Conservation (phyloP, 2,113 vertebrate species). For the Cygnus atratus region DNA sequence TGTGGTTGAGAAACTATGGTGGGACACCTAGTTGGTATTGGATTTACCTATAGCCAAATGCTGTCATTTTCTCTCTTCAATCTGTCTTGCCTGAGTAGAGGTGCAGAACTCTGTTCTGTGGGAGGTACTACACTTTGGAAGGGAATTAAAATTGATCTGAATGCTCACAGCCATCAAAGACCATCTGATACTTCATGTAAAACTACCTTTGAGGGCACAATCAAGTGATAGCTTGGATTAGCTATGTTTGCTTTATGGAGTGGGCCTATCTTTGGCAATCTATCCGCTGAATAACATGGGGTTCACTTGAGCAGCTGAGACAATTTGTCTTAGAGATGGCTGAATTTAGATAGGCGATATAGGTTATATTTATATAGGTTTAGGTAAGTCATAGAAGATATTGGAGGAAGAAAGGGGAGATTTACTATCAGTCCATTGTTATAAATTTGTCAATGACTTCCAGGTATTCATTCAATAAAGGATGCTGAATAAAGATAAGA, state of each 20-base stretch:
- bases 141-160: not conserved
- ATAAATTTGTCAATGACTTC: not conserved
- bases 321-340: not conserved
- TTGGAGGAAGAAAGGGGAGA: not conserved
- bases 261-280: not conserved
- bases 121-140: not conserved
- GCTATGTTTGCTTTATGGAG: not conserved
- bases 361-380: not conserved
- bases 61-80: not conserved
- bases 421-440: not conserved
- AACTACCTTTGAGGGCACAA: not conserved
- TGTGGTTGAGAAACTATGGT: not conserved
- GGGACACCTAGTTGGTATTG: not conserved
- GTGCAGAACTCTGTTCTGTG: not conserved
- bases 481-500: not conserved
- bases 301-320: not conserved
- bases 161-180: not conserved
- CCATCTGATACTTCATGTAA: not conserved
- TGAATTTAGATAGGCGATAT: not conserved
- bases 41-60: not conserved
- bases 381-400: not conserved
- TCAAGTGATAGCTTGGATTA: not conserved
- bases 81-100: not conserved
- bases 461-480: not conserved
- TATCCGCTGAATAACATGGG: not conserved